Evolutionary conservation across 1,140 invertebrate genomes (phyloP).

Genomic region (Dolichoris vasculosae): DNA sequence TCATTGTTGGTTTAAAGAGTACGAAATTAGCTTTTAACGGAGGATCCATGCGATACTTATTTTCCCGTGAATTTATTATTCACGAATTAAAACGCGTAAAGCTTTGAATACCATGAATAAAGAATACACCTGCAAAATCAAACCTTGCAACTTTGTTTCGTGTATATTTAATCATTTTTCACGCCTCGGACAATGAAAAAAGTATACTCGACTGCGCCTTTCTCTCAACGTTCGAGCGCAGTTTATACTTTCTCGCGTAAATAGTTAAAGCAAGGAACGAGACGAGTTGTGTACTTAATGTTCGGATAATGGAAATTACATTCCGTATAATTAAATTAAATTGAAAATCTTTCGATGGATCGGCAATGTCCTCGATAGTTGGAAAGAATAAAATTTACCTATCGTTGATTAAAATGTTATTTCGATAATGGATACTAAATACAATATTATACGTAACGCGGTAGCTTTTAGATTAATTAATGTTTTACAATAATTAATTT

Average conservation of each 20-base stretch:
- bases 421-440: not conserved
- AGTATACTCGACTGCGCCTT: no score
- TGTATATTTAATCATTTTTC: not conserved
- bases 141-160: not conserved
- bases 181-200: no score
- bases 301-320: not conserved
- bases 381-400: not conserved
- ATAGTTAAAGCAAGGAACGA: no score
- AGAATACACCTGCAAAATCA: not conserved
- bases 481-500: conserved; percentile 19
- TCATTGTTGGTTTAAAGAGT: not conserved
- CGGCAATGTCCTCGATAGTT: not conserved
- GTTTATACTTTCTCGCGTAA: no score
- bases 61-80: not conserved
- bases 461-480: not conserved
- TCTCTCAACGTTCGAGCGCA: no score
- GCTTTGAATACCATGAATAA: not conserved
- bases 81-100: not conserved
- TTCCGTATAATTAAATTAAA: not conserved
- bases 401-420: not conserved
- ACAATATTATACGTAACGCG: not conserved
- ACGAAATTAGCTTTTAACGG: not conserved
- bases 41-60: not conserved
- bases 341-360: not conserved
- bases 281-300: no score